A percentile compares a stretch with the other conserved stretches of the same genome.
Evolutionary conservation across 2,888 invertebrate species (phyloP).

Genomic region (Cyclophora albipunctata): DNA sequence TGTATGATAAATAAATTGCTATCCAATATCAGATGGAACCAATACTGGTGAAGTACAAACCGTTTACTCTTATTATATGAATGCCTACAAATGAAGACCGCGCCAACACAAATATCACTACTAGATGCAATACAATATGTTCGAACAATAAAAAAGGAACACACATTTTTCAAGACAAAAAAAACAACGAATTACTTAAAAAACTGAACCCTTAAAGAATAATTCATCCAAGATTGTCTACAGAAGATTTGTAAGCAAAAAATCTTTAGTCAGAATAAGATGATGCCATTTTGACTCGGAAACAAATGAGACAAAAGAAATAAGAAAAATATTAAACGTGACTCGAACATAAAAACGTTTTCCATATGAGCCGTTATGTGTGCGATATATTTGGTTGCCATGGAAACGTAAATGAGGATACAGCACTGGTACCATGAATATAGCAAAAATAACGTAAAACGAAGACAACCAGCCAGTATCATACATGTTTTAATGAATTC

Average conservation of each 20-base stretch:
- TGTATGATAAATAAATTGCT: conserved; percentile 76
- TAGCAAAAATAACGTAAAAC: too few relatives aligned
- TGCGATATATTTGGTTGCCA: conserved; percentile 38
- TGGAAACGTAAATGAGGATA: conserved; percentile 28
- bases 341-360: conserved; percentile 57
- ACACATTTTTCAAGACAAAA: neutral
- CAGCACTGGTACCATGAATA: too few relatives aligned
- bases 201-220: conserved; percentile 1
- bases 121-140: neutral
- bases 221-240: conserved; percentile 21
- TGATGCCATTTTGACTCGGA: conserved; percentile 59
- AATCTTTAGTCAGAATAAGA: conserved; percentile 40
- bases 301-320: conserved; percentile 71
- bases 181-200: too few relatives aligned
- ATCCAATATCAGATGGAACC: conserved; percentile 73
- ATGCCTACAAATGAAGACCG: conserved; percentile 39
- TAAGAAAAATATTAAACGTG: conserved; percentile 74
- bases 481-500: too few relatives aligned
- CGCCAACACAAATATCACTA: conserved; percentile 8
- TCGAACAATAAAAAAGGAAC: neutral
- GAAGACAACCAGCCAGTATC: too few relatives aligned
- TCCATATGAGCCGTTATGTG: conserved; percentile 50
- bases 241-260: conserved; percentile 27
- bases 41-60: conserved; percentile 68
- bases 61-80: conserved; percentile 59